Percentiles rank a stretch among this genome's conserved stretches.
These are phyloP conservation scores for Drosophila orosa DNA, from an alignment of 1,140 invertebrate genomes.

Conservation along the genomic window DNA sequence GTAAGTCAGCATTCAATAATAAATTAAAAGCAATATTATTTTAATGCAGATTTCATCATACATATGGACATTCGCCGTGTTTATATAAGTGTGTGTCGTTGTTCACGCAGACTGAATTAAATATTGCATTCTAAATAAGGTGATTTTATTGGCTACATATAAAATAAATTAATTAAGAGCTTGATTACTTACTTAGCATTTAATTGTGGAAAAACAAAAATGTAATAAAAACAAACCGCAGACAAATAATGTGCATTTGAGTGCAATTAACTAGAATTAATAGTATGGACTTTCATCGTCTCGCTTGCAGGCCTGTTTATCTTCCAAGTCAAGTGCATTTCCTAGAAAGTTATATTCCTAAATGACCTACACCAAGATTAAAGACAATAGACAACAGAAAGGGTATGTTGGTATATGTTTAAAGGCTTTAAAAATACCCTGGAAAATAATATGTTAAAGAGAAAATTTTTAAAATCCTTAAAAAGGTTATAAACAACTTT, in stretches of 20 bases:
- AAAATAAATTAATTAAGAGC: background rate
- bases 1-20: slow-evolving; percentile 53
- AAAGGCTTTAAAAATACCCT: background rate
- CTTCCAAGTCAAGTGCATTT: slow-evolving; percentile 16
- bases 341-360: slow-evolving; percentile 26
- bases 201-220: background rate
- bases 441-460: background rate
- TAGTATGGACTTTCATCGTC: slow-evolving; percentile 28
- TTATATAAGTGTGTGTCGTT: slow-evolving; percentile 12
- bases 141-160: background rate
- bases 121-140: background rate
- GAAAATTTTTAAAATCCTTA: background rate
- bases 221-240: background rate
- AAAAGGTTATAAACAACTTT: background rate
- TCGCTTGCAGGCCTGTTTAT: slow-evolving; percentile 9
- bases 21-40: slow-evolving; percentile 33
- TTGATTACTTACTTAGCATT: slow-evolving; percentile 12
- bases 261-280: slow-evolving; percentile 2
- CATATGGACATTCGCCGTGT: background rate
- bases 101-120: background rate
- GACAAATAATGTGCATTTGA: background rate
- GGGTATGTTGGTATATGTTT: background rate
- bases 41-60: slow-evolving; percentile 48
- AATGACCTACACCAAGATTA: slow-evolving; percentile 42
- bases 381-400: background rate